Conservation (phyloP, 2,113 vertebrate species). For the Colaptes auratus region DNA sequence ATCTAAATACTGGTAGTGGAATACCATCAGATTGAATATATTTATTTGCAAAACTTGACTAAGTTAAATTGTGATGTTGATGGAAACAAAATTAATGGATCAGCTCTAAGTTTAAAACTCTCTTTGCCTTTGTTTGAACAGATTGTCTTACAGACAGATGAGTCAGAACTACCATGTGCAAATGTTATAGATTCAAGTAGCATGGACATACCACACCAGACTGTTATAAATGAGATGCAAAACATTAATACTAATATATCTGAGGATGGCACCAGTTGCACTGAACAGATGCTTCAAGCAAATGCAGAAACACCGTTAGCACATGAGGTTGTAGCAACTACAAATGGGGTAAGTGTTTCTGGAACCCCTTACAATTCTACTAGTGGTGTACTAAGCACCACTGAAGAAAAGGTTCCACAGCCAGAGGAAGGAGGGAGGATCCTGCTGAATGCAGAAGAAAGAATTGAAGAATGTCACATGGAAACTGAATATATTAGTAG, state of each 20-base stretch:
- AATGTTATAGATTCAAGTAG: neutral
- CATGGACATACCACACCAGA: neutral
- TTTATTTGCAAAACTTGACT: neutral
- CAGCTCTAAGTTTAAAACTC: neutral
- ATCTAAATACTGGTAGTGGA: neutral
- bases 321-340: constrained; percentile 7
- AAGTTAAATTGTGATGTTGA: neutral
- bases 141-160: constrained; percentile 20
- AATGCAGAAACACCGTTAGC: neutral
- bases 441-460: neutral
- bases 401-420: neutral
- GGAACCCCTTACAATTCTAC: neutral
- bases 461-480: neutral
- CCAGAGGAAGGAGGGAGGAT: neutral
- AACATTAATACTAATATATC: neutral
- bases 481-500: neutral
- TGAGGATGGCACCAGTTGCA: neutral
- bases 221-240: neutral
- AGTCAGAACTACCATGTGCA: neutral
- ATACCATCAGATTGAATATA: neutral
- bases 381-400: neutral
- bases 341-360: neutral
- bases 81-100: neutral
- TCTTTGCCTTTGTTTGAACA: constrained; percentile 23
- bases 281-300: neutral